Conservation (phyloP, 2,797 vertebrate genomes). For the Zalophus californianus region DNA sequence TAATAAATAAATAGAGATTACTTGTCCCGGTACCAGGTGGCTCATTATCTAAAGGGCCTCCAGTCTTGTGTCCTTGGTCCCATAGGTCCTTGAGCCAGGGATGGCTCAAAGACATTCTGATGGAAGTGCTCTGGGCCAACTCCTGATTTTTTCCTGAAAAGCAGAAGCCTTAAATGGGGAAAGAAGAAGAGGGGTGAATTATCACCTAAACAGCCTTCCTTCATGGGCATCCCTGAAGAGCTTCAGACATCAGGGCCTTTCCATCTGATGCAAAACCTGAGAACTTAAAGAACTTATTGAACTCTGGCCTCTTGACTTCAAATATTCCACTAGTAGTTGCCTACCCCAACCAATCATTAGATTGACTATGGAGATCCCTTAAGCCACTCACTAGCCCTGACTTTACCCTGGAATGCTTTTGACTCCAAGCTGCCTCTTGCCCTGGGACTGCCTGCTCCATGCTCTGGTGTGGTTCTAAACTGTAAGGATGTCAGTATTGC, state of each 20-base stretch:
- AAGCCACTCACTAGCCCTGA: background rate
- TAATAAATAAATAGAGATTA: conserved; percentile 47
- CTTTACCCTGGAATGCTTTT: background rate
- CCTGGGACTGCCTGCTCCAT: background rate
- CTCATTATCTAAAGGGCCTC: conserved; percentile 45
- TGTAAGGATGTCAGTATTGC: background rate
- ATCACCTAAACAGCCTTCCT: background rate
- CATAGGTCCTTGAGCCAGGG: background rate
- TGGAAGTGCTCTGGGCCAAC: background rate
- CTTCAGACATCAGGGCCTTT: background rate
- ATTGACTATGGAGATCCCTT: background rate
- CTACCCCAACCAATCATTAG: background rate
- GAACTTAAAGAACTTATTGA: background rate
- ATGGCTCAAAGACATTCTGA: conserved; percentile 42
- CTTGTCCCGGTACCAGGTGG: background rate
- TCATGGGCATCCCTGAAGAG: background rate
- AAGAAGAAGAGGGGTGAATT: background rate
- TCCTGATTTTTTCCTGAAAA: conserved; percentile 25
- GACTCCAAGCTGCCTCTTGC: background rate
- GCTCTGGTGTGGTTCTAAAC: background rate
- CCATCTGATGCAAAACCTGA: background rate
- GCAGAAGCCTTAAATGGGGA: background rate
- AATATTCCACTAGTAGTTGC: background rate
- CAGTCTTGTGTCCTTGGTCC: background rate
- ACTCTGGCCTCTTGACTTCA: background rate